phyloP scores from a whole-genome alignment of 2,888 invertebrate genomes.

The Mycogona germanica region DNA sequence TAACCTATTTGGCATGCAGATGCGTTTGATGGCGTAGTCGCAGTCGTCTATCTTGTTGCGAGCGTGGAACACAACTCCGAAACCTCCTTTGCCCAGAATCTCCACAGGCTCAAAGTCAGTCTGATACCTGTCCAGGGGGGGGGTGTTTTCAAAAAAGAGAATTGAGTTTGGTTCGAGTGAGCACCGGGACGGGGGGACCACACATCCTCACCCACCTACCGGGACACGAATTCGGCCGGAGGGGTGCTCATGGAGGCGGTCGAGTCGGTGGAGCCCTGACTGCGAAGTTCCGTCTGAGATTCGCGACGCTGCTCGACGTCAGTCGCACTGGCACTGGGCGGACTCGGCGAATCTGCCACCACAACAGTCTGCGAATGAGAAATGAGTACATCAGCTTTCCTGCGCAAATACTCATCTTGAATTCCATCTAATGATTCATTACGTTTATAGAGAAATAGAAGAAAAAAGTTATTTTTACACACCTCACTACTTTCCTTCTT shows the following conservation, averaged over 20 bases:
- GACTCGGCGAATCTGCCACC: too few relatives aligned
- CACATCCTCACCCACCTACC: background rate
- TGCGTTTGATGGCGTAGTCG: constrained; percentile 89
- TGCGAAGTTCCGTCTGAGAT: too few relatives aligned
- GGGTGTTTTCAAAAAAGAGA: too few relatives aligned
- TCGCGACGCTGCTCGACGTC: too few relatives aligned
- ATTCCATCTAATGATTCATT: background rate
- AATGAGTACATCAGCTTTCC: too few relatives aligned
- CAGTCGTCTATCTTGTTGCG: constrained; percentile 88
- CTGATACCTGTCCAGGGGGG: constrained; percentile 50
- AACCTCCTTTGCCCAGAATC: constrained; percentile 81
- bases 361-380: too few relatives aligned
- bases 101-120: constrained; percentile 71
- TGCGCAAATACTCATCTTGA: too few relatives aligned
- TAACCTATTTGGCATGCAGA: constrained; percentile 56
- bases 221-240: constrained; percentile 5
- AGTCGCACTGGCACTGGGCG: too few relatives aligned
- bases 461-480: background rate
- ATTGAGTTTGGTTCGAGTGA: too few relatives aligned
- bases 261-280: background rate
- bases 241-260: background rate
- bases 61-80: constrained; percentile 93
- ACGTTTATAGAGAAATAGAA: background rate
- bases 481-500: background rate
- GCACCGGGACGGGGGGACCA: too few relatives aligned